phyloP scores from a whole-genome alignment of 2,888 invertebrate species.

The Orthonychiurus folsomi region DNA sequence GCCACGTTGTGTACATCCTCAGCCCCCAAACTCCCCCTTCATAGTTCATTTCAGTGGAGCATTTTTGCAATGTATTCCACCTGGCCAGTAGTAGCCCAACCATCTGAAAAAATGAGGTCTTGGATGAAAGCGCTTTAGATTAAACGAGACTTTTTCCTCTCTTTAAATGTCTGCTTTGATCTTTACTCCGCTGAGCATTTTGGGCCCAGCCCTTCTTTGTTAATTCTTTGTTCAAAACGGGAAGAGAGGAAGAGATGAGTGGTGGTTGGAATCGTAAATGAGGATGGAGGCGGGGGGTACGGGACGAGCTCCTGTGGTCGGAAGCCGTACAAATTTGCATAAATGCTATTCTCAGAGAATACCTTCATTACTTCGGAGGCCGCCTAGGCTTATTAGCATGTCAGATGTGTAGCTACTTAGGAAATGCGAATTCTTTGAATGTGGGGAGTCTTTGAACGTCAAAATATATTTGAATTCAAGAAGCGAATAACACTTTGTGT shows the following conservation, averaged over 20 bases:
- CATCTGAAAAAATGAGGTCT: too few species aligned
- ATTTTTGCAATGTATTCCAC: too few species aligned
- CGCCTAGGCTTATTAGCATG: not conserved
- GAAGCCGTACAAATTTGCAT: conserved; percentile 1
- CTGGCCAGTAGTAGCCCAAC: too few species aligned
- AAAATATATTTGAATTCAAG: conserved; percentile 1
- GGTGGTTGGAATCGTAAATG: not conserved
- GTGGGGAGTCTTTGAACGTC: not conserved
- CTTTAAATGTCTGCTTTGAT: not conserved
- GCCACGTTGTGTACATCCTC: too few species aligned
- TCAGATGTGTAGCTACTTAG: not conserved
- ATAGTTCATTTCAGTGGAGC: too few species aligned
- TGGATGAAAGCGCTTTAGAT: too few species aligned
- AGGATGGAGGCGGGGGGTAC: not conserved
- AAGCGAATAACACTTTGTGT: not conserved
- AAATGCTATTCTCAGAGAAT: not conserved
- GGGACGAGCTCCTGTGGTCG: not conserved
- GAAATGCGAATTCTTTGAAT: not conserved
- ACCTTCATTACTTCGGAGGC: not conserved
- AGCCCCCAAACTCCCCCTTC: too few species aligned
- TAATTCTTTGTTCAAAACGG: not conserved
- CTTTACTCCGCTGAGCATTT: not conserved
- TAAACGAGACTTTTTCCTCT: too few species aligned
- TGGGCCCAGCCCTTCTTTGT: not conserved
- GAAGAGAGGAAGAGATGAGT: not conserved